Percentiles rank a stretch among this genome's conserved stretches.
Evolutionary conservation across 2,888 invertebrate genomes (phyloP).

Genomic region (Globia sparganii): DNA sequence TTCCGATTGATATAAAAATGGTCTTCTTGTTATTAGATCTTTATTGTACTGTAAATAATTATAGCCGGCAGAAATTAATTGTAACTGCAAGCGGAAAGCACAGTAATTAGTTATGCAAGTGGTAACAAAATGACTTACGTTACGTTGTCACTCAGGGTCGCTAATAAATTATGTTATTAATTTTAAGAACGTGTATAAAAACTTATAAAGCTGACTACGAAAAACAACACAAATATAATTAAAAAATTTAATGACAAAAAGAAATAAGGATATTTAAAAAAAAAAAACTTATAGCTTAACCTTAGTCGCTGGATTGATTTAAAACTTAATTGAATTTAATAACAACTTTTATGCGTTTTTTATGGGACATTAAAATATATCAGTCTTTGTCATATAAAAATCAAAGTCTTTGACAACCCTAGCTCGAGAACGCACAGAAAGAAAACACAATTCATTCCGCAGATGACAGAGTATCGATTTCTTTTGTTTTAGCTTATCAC

Average conservation of each 20-base stretch:
- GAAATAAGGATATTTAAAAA: no score
- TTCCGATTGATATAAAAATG: not conserved
- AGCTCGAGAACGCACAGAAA: not conserved
- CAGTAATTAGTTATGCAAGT: slow-evolving; percentile 23
- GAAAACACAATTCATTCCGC: slow-evolving; percentile 45
- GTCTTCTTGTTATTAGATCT: not conserved
- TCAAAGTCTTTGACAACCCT: slow-evolving; percentile 43
- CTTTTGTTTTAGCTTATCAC: slow-evolving; percentile 58
- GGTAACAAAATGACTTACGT: slow-evolving; percentile 18
- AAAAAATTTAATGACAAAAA: not conserved
- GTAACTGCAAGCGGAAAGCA: slow-evolving; percentile 33
- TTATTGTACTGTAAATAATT: slow-evolving; percentile 39
- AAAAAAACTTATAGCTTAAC: not conserved
- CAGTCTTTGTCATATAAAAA: not conserved
- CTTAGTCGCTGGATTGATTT: not conserved
- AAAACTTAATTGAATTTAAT: not conserved
- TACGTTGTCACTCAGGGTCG: slow-evolving; percentile 35
- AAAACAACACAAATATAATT: no score
- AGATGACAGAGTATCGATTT: slow-evolving; percentile 59
- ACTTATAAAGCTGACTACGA: not conserved
- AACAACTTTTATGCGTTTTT: not conserved
- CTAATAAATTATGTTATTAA: slow-evolving; percentile 15
- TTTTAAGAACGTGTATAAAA: not conserved
- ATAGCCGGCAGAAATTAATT: slow-evolving; percentile 32
- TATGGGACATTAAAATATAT: not conserved